Percentiles rank a stretch among this genome's conserved stretches.
Evolutionary conservation across 2,113 vertebrate genomes (phyloP).

Genomic region (Psilopogon haemacephalus): DNA sequence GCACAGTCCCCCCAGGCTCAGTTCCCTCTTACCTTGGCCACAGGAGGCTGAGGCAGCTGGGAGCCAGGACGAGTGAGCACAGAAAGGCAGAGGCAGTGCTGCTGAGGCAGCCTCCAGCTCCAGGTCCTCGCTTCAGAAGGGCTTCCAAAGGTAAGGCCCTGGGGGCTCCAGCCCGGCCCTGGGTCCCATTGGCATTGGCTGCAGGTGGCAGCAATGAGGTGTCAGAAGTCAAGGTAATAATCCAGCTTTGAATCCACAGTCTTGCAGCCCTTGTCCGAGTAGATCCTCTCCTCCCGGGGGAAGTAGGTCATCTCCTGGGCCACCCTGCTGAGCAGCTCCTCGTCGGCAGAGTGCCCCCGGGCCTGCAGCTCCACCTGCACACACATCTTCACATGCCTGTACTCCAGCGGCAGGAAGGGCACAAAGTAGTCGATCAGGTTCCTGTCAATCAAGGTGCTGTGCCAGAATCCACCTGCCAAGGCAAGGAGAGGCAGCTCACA

Average conservation of each 20-base stretch:
- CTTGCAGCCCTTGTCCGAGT: conserved; percentile 93
- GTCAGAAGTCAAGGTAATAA: conserved; percentile 80
- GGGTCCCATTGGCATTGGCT: conserved; percentile 22
- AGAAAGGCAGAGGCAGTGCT: neutral
- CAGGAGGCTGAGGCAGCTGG: neutral
- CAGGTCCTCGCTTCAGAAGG: neutral
- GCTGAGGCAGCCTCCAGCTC: neutral
- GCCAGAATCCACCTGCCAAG: conserved; percentile 90
- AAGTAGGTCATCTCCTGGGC: conserved; percentile 88
- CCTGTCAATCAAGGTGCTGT: conserved; percentile 89
- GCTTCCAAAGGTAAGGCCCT: conserved; percentile 28
- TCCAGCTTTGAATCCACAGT: conserved; percentile 89
- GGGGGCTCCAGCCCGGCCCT: neutral
- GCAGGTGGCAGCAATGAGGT: neutral
- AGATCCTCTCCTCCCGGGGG: conserved; percentile 87
- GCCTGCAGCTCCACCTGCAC: conserved; percentile 79
- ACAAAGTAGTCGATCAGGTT: conserved; percentile 95
- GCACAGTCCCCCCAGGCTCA: neutral
- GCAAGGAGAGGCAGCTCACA: neutral
- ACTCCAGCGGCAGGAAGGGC: conserved; percentile 93
- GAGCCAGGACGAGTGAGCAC: neutral
- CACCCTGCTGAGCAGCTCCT: conserved; percentile 74
- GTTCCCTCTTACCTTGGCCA: neutral
- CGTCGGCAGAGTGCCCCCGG: conserved; percentile 57
- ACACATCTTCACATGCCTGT: conserved; percentile 89